A percentile compares a stretch with the other conserved stretches of the same genome.
These are phyloP conservation scores for Leptinotarsa undecemlineata DNA, from an alignment of 1,140 invertebrate species.

Conservation along the genomic window DNA sequence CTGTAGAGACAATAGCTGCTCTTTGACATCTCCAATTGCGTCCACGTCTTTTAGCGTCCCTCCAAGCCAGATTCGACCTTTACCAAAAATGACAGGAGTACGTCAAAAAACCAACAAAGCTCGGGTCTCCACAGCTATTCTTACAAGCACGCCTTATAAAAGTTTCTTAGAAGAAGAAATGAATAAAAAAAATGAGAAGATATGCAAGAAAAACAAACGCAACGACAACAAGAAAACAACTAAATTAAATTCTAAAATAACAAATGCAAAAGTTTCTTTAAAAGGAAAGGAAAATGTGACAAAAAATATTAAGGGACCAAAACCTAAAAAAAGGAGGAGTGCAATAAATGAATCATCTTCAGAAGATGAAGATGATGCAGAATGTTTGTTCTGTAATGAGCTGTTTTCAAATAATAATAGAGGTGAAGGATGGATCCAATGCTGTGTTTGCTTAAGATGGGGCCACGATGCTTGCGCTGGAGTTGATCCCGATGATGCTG, in stretches of 20 bases:
- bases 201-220: neutral
- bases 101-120: neutral
- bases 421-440: constrained; percentile 13
- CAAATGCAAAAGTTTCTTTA: neutral
- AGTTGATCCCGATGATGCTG: neutral
- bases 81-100: neutral
- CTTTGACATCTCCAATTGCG: too few species aligned
- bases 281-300: neutral
- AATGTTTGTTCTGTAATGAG: constrained; percentile 2
- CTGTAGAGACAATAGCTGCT: too few species aligned
- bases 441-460: constrained; percentile 9
- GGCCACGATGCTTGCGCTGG: neutral
- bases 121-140: neutral
- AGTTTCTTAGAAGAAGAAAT: constrained; percentile 6
- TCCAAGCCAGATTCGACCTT: neutral
- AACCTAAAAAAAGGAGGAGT: neutral
- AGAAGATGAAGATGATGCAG: constrained; percentile 1
- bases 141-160: constrained; percentile 9
- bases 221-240: neutral
- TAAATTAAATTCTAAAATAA: constrained; percentile 1
- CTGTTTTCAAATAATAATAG: neutral
- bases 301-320: neutral
- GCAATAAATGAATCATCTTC: neutral
- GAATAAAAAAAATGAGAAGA: neutral
- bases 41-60: neutral